Evolutionary conservation across 2,797 vertebrate species (phyloP), one percentile per base, ranked within the genome.

Genomic region (Tapirus indicus): DNA sequence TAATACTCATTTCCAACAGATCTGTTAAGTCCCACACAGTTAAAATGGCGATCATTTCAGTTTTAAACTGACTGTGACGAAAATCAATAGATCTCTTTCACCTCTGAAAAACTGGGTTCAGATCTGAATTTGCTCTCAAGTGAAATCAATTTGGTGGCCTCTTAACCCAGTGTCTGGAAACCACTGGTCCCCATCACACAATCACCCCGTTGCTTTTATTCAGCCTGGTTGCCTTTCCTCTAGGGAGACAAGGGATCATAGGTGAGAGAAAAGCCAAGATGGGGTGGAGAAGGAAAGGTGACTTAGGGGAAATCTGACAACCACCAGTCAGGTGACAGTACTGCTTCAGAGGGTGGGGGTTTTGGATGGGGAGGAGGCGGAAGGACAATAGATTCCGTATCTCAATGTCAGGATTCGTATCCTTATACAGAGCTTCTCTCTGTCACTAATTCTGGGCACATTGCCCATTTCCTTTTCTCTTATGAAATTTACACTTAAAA

Each of bases 21-120:
- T 96, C 89, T 75, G 95, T 94, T 96, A 74, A 82, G 89, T 92
- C 93, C 87, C 58, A 97, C 97, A 80, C 77, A 38, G 97, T 97
- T 97, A 98, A 97, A 97, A 98, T 90, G 95, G 94, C 1, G 94
- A 98, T 98, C 97, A 97, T 98, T 98, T 98, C 97, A 97, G 97
- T 97, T 98, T 97, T 98, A 98, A 98, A 98, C 97, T 97, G 98
- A 97, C 97, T 98, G 97, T 98, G 98, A 98, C 97, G 68, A 97
- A 98, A 98, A 98, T 98, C 98, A 98, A 98, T 98, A 98, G 97
- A 92, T 98, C 97, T 97, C 95, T 96, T 98, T 98, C 98, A 98
- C 97, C 98, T 97, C 95, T 98, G 97, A 97, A 98, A 98, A 98
- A 97, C 97, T 97, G 96, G 95, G 97, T 97, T 97, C 98, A 98